Percentiles rank a stretch among this genome's conserved stretches.
These are phyloP conservation scores for Drosophila helvetica DNA, from an alignment of 2,888 invertebrate species.

Conservation along the genomic window DNA sequence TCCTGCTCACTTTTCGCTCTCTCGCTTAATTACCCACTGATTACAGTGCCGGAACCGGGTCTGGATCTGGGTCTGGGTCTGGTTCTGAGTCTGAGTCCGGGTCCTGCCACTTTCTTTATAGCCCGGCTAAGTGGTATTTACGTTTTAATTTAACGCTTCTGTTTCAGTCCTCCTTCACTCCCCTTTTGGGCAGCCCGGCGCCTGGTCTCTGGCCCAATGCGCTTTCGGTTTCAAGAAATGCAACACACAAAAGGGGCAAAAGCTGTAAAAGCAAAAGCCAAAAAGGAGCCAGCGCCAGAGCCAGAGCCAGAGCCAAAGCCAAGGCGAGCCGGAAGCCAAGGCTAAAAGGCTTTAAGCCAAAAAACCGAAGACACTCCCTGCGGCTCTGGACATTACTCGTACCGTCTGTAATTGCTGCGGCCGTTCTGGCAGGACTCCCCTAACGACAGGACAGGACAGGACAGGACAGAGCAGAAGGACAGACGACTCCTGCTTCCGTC, in stretches of 20 bases:
- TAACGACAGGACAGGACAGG: slow-evolving; percentile 51
- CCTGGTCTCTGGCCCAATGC: slow-evolving; percentile 42
- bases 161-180: slow-evolving; percentile 33
- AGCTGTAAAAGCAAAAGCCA: slow-evolving; percentile 36
- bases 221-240: slow-evolving; percentile 77
- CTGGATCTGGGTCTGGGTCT: background rate
- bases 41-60: slow-evolving; percentile 54
- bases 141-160: slow-evolving; percentile 82
- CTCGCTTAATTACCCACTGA: slow-evolving; percentile 75
- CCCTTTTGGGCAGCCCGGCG: slow-evolving; percentile 12
- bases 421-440: slow-evolving; percentile 49
- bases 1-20: slow-evolving; percentile 54
- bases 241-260: slow-evolving; percentile 44
- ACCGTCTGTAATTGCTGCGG: slow-evolving; percentile 75
- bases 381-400: slow-evolving; percentile 49
- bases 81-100: slow-evolving; percentile 19
- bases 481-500: slow-evolving; percentile 34
- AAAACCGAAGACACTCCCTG: slow-evolving; percentile 45
- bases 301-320: slow-evolving; percentile 13
- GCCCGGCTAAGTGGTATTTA: slow-evolving; percentile 81
- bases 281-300: slow-evolving; percentile 9
- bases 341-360: slow-evolving; percentile 65
- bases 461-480: background rate
- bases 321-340: slow-evolving; percentile 60
- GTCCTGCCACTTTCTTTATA: slow-evolving; percentile 71